These are phyloP conservation scores for Apistogramma diplotaenia DNA, from an alignment of 2,113 vertebrate genomes.

Conservation along the genomic window DNA sequence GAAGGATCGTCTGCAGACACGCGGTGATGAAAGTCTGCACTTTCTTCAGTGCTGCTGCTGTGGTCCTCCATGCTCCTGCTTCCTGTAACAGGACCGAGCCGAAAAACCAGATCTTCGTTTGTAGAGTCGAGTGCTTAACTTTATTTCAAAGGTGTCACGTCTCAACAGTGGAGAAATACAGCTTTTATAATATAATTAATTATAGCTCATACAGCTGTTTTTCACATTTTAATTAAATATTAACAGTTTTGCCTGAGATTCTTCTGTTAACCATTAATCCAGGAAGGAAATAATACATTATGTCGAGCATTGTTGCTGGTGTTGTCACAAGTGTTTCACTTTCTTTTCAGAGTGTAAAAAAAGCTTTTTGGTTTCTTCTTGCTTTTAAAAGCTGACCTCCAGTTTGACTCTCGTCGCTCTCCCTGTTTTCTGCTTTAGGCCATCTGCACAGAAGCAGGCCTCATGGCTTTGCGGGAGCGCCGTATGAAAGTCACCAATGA, in stretches of 20 bases:
- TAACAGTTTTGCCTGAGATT: background rate
- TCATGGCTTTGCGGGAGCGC: constrained; percentile 94
- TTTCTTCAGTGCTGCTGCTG: no score
- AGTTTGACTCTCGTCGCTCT: background rate
- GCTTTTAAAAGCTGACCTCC: background rate
- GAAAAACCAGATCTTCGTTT: no score
- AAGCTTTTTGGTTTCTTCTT: background rate
- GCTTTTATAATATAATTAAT: no score
- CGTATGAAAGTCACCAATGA: constrained; percentile 99
- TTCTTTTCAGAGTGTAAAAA: background rate
- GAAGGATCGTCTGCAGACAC: no score
- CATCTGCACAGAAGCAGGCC: constrained; percentile 96
- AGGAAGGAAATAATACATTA: background rate
- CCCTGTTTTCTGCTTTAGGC: constrained; percentile 76
- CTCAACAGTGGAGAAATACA: background rate
- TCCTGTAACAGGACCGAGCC: no score
- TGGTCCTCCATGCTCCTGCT: no score
- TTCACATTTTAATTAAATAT: background rate
- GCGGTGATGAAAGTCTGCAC: no score
- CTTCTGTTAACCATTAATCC: background rate
- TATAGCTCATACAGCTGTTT: background rate
- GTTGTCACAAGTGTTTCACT: background rate
- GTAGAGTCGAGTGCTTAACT: background rate
- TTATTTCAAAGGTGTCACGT: background rate
- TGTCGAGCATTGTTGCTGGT: background rate